Evolutionary conservation across 2,888 invertebrate species (phyloP).

Genomic region (Fissipunctia ypsillon): DNA sequence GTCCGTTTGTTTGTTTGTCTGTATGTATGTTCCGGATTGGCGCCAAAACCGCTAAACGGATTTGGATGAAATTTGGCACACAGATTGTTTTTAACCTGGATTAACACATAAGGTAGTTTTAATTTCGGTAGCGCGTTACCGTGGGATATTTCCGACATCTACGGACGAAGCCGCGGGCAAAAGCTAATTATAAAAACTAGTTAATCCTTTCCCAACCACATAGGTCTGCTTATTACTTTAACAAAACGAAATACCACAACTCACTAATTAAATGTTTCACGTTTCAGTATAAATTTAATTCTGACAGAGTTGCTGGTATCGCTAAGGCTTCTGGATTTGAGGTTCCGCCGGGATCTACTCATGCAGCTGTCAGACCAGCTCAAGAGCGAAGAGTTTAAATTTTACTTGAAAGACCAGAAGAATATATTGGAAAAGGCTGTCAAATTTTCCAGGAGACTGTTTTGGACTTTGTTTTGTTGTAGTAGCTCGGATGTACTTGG

Average conservation of each 20-base stretch:
- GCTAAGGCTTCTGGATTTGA: conserved; percentile 74
- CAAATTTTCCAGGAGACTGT: conserved; percentile 67
- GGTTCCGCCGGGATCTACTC: conserved; percentile 69
- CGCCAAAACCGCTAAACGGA: too few relatives aligned
- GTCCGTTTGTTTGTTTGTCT: too few relatives aligned
- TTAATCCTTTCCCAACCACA: conserved; percentile 14
- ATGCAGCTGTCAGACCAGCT: conserved; percentile 70
- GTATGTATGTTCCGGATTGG: too few relatives aligned
- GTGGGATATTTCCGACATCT: too few relatives aligned
- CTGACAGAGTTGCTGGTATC: conserved; percentile 75
- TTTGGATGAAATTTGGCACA: too few relatives aligned
- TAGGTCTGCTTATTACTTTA: conserved; percentile 8
- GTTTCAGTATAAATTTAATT: conserved; percentile 75
- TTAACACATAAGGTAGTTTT: too few relatives aligned
- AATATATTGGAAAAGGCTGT: conserved; percentile 69
- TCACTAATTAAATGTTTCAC: conserved; percentile 44
- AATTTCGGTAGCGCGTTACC: too few relatives aligned
- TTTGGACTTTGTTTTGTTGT: conserved; percentile 58
- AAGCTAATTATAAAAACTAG: background rate
- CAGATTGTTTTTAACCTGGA: too few relatives aligned
- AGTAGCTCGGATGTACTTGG: conserved; percentile 69
- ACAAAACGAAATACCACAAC: conserved; percentile 31
- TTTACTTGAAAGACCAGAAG: conserved; percentile 58
- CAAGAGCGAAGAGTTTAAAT: conserved; percentile 69
- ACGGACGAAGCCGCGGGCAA: too few relatives aligned